These are phyloP conservation scores for Chionodraco myersi DNA, from an alignment of 2,113 vertebrate species.

Conservation along the genomic window DNA sequence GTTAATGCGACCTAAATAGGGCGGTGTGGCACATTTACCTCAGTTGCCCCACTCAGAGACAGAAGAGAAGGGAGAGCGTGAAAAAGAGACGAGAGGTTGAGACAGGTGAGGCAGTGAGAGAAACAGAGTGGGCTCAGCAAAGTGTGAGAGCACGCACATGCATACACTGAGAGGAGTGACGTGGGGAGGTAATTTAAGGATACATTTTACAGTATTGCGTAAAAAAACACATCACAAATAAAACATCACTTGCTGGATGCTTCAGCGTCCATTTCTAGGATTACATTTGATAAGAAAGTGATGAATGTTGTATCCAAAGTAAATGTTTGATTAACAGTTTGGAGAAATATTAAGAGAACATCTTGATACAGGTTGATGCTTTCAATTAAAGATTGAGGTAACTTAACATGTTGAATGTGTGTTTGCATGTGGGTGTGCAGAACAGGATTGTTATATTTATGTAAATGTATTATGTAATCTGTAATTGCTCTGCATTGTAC, in stretches of 20 bases:
- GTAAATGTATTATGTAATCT: background rate
- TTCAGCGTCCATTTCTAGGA: no score
- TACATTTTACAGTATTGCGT: constrained; percentile 3
- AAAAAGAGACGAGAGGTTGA: constrained; percentile 46
- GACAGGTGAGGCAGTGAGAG: constrained; percentile 13
- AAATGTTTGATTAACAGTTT: background rate
- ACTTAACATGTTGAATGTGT: no score
- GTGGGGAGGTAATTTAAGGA: constrained; percentile 21
- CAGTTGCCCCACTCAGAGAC: constrained; percentile 55
- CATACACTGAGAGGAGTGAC: constrained; percentile 27
- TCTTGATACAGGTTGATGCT: no score
- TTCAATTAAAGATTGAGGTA: background rate
- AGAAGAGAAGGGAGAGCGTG: constrained; percentile 34
- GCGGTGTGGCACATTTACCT: constrained; percentile 74
- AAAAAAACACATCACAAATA: background rate
- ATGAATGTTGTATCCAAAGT: constrained; percentile 4
- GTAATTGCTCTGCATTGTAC: background rate
- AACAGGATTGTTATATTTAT: constrained; percentile 1
- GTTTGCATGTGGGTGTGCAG: background rate
- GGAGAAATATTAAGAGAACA: no score
- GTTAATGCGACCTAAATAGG: constrained; percentile 70
- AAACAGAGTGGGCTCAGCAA: constrained; percentile 27
- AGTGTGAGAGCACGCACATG: constrained; percentile 51
- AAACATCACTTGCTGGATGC: no score
- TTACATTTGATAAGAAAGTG: background rate